Evolutionary conservation across 2,888 invertebrate species (phyloP), one percentile per base, ranked within the genome.

Genomic region (Adelognathus sp.): DNA sequence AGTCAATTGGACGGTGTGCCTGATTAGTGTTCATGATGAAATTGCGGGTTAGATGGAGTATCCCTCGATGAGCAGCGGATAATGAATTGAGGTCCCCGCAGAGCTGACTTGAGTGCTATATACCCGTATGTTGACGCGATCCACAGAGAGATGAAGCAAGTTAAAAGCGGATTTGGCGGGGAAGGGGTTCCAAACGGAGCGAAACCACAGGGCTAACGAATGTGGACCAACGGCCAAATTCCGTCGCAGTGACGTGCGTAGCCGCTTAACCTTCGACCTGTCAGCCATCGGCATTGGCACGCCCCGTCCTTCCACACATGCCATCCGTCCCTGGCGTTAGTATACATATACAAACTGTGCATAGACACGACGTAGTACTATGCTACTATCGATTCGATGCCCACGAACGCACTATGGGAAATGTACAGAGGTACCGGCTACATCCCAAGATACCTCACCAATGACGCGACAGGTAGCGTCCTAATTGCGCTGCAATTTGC

Each of bases 401-500:
- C 41, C 64, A 29, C 70, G 70, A 66, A 66, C 66, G 36, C 60
- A 60, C 60, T 64, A 58, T 64, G 7, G 56, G 41, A 24, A 27
- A 52, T 52, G 69, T 41, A 46, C 39, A 29, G 31, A 39, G 14
- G 29, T 33, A 21, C 64, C 44, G 60, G 41, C 7, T 76, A 41
- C 61, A 63, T 69, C 73, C 69, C 69, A 52, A 64, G 27, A 58
- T 79, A 41, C 71, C 70, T 75, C 71, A 46, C 60, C 75, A 71
- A 56, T 75, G 74, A 75, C 50, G 71, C 74, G 70, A 79, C 78
- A 70, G 79, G 75, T 73, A 75, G 66, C 64, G 50, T 71, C 74
- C 71, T 79, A 79, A 79, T 79, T 79, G 75, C 71, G 66, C 71
- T 69, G 79, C 74, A 74, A 79, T 79, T 79, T 74, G 78, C 61